Evolutionary conservation across 2,113 vertebrate species (phyloP).

Genomic region (Pica pica): DNA sequence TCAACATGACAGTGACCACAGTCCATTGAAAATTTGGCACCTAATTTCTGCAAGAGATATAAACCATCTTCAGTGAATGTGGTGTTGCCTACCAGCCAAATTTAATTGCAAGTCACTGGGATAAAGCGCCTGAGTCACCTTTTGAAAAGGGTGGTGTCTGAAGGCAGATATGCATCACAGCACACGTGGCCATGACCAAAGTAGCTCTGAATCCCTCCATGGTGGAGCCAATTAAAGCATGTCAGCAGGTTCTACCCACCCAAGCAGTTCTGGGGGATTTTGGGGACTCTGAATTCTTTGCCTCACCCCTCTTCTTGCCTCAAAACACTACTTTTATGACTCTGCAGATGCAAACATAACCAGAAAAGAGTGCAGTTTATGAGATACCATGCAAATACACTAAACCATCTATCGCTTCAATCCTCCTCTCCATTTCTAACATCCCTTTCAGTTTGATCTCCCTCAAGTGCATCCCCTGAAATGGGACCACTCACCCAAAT

Average conservation of each 20-base stretch:
- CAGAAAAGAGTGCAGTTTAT: not conserved
- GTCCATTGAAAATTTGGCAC: not conserved
- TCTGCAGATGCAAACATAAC: not conserved
- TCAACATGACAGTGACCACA: not conserved
- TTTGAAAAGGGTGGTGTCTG: not conserved
- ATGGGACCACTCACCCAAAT: fast-evolving
- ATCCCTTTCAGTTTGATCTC: not conserved
- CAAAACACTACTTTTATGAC: not conserved
- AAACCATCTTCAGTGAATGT: not conserved
- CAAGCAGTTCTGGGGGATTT: not conserved
- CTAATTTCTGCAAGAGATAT: not conserved
- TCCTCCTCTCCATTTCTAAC: not conserved
- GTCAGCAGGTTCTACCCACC: not conserved
- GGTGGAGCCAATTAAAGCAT: not conserved
- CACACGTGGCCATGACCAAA: fast-evolving
- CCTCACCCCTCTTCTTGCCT: not conserved
- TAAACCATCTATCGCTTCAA: fast-evolving
- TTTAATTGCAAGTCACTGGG: not conserved
- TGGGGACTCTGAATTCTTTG: not conserved
- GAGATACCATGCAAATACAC: not conserved
- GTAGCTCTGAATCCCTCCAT: not conserved
- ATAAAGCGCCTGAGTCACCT: not conserved
- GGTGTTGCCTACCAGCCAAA: not conserved
- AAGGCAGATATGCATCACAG: not conserved
- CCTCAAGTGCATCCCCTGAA: not conserved